Percentiles rank a stretch among this genome's conserved stretches.
Evolutionary conservation across 2,888 invertebrate genomes (phyloP).

Genomic region (Norana najaformis): DNA sequence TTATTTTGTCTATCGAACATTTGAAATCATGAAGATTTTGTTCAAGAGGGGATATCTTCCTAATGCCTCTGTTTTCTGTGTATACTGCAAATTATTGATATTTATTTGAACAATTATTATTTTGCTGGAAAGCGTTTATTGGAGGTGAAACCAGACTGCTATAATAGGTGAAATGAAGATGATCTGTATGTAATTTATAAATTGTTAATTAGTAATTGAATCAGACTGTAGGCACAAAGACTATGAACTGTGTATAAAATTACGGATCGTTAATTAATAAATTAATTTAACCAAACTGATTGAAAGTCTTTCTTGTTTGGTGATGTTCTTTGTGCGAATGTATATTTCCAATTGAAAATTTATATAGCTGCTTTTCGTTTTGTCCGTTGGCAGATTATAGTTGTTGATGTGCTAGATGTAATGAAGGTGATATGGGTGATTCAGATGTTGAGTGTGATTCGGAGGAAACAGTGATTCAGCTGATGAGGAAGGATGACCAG

Average conservation of each 20-base stretch:
- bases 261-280: neutral
- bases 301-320: neutral
- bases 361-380: neutral
- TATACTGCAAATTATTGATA: neutral
- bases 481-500: no score
- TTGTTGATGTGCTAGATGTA: neutral
- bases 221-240: neutral
- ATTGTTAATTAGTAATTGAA: neutral
- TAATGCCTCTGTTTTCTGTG: neutral
- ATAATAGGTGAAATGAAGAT: neutral
- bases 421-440: no score
- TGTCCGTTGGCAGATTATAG: neutral
- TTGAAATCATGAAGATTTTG: neutral
- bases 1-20: neutral
- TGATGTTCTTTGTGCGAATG: no score
- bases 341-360: neutral
- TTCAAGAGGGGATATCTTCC: neutral
- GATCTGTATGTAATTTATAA: neutral
- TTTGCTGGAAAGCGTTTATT: neutral
- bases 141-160: no score
- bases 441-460: no score
- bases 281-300: neutral
- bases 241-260: neutral
- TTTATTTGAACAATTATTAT: neutral
- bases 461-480: no score